These are phyloP conservation scores for Mystacornis crossleyi DNA, from an alignment of 2,113 vertebrate genomes.

Conservation along the genomic window DNA sequence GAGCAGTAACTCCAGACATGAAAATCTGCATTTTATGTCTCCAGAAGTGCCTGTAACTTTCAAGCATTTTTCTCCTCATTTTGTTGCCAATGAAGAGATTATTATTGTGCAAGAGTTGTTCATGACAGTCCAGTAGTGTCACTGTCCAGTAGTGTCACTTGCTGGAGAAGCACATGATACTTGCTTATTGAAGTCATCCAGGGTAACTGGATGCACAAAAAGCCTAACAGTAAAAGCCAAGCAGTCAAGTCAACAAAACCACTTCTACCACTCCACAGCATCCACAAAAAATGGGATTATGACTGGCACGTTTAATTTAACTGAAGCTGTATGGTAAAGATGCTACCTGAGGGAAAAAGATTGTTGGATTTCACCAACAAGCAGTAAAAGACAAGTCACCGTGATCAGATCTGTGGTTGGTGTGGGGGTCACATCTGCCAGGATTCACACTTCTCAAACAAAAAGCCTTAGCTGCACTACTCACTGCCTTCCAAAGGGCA, in stretches of 20 bases:
- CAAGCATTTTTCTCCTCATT: background rate
- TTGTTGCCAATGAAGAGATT: background rate
- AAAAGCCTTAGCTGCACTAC: background rate
- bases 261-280: background rate
- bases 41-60: background rate
- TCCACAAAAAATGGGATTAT: background rate
- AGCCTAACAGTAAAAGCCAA: background rate
- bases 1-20: rapidly evolving
- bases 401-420: background rate
- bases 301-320: background rate
- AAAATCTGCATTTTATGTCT: background rate
- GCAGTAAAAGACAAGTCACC: background rate
- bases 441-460: background rate
- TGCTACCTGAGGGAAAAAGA: background rate
- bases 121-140: background rate
- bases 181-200: background rate
- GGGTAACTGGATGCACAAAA: background rate
- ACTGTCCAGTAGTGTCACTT: no score
- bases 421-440: background rate
- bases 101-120: background rate
- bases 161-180: background rate
- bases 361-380: background rate
- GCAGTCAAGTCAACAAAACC: background rate
- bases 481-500: background rate
- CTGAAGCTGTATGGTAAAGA: rapidly evolving